Conservation (phyloP, 2,797 vertebrate species). For the Siniperca undulata region DNA sequence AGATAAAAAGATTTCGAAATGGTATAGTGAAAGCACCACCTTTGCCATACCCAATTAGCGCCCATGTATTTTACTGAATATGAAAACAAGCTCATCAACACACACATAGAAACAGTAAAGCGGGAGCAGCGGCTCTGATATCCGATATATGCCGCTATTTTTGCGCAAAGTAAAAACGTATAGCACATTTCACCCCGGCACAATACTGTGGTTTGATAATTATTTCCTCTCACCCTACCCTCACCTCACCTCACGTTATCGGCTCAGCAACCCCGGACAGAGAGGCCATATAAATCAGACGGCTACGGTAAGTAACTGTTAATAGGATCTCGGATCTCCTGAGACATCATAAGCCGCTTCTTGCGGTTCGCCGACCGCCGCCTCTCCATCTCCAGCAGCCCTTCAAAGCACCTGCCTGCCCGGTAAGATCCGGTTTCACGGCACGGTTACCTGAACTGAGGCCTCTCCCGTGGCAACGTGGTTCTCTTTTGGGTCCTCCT, state of each 20-base stretch:
- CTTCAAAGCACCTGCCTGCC: constrained; percentile 56
- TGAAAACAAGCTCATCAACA: constrained; percentile 20
- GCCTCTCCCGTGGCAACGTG: constrained; percentile 82
- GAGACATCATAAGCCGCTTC: constrained; percentile 55
- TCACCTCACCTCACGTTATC: background rate
- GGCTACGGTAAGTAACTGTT: constrained; percentile 20
- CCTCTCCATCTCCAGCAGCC: constrained; percentile 62
- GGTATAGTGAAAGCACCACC: background rate
- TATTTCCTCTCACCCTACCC: background rate
- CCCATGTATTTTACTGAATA: background rate
- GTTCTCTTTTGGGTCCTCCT: constrained; percentile 80
- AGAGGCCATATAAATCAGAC: constrained; percentile 39
- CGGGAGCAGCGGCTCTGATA: constrained; percentile 2
- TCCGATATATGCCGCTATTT: constrained; percentile 53
- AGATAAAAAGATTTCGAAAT: background rate
- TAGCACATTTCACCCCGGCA: constrained; percentile 21
- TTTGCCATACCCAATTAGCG: background rate
- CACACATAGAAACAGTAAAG: background rate
- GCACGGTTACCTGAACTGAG: constrained; percentile 81
- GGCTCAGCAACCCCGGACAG: constrained; percentile 23
- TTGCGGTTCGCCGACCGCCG: constrained; percentile 47
- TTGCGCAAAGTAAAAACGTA: constrained; percentile 62
- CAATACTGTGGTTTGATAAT: constrained; percentile 10
- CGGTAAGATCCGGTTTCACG: constrained; percentile 17
- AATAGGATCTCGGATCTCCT: constrained; percentile 54